Conservation (phyloP, 2,113 vertebrate species). For the Coturnix japonica region DNA sequence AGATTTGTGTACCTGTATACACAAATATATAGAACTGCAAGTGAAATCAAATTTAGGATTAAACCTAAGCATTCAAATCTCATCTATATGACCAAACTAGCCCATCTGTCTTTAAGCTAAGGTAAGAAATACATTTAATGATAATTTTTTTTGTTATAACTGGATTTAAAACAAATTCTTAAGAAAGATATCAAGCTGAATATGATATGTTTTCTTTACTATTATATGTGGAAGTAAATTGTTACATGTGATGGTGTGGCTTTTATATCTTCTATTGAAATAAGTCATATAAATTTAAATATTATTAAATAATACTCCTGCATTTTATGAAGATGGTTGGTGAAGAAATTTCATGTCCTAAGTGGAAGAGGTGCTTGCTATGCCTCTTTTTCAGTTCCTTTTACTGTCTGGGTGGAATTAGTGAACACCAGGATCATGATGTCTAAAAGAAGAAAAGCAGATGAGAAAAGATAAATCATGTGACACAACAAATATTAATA, state of each 20-base stretch:
- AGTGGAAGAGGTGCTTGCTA: not conserved
- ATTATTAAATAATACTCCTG: not conserved
- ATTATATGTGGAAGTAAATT: not conserved
- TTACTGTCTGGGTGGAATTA: slow-evolving; percentile 35
- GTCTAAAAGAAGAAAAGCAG: not conserved
- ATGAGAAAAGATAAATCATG: slow-evolving; percentile 18
- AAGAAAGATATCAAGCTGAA: not conserved
- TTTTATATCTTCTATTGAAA: not conserved
- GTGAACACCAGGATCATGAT: not conserved
- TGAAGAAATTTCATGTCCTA: not conserved
- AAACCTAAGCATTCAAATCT: not conserved
- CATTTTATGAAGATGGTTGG: not conserved
- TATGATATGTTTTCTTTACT: not conserved
- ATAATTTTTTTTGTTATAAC: not conserved
- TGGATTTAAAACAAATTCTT: not conserved
- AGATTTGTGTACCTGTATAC: not conserved
- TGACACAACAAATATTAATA: slow-evolving; percentile 9
- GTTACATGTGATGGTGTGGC: not conserved
- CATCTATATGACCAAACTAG: not conserved
- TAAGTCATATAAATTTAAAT: not conserved
- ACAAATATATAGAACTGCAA: not conserved
- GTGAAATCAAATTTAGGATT: not conserved
- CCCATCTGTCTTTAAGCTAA: not conserved
- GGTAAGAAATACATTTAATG: not conserved
- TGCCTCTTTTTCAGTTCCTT: slow-evolving; percentile 27